Evolutionary conservation across 2,113 vertebrate genomes (phyloP), one percentile per base, ranked within the genome.

Genomic region (Calyptomena viridis): DNA sequence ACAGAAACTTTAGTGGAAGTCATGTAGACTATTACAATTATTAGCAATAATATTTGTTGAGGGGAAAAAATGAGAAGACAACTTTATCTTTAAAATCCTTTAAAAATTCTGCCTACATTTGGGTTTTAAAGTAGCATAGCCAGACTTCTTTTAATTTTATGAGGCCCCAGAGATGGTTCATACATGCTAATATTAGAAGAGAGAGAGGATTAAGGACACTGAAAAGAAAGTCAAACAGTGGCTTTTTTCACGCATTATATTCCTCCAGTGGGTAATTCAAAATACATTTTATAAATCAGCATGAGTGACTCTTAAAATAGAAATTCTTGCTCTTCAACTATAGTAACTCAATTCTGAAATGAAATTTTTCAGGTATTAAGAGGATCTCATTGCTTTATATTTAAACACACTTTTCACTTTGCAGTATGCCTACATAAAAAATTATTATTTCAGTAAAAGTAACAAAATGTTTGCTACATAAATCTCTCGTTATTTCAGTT

Each of bases 161-260:
- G 60, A 50, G 33, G 44, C n/a, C 39, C 68, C 47, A 74, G 83
- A 92, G 52, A 72, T 53, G 19, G 35, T 55, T 95, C 64, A 47
- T 42, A 40, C 59, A 33, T 42, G n/a, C 71, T 94, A 91, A 95
- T 94, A 95, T 94, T 77, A 90, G 78, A 96, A 90, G 19, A 93
- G 68, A 90, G 66, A 83, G 58, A 81, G 49, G 42, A 89, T 84
- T 87, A 89, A 89, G 64, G 49, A 59, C 46, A 44, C 7, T 52
- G 28, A 79, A 85, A 91, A 91, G 56, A 87, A 88, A 74, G 68
- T 87, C 39, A 75, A 82, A 62, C 64, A 8, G 27, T 6, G 12
- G 15, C 47, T 50, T 88, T 93, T 92, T 90, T 91, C 35, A 56
- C 62, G 44, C 9, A 24, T 81, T 86, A 40, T 84, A 52, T 72